Evolutionary conservation across 2,797 vertebrate species (phyloP), one percentile per base, ranked within the genome.

Genomic region (Spheniscus humboldti): DNA sequence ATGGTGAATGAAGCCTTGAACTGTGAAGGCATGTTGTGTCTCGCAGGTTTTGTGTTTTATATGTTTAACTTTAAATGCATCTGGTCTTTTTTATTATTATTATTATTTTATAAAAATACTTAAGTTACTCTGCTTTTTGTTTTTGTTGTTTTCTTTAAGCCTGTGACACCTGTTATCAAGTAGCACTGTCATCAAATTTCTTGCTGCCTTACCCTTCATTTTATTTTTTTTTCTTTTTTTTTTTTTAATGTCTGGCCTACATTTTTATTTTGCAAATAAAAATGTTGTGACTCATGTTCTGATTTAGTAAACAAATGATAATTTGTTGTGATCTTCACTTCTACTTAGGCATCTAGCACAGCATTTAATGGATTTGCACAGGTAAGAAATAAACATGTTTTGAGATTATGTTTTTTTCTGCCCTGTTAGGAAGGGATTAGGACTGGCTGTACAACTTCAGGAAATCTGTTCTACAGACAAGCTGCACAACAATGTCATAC

Each of bases 291-390:
- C 13, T 91, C 63, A 12, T 73, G 47, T 89, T 80, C 3, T 18
- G 8, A 35, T 82, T 77, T 83, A 62, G 67, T 90, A 96, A 97
- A 97, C 97, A 95, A 80, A 98, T 57, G 11, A 47, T 90, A 87
- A 96, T 77, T 78, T 97, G 88, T 96, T 98, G 77, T 96, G 72
- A 97, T 98, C 96, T 98, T 95, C 84, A 85, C 97, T 98, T 98
- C 91, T 96, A 90, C 97, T 97, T 97, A 99, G 99, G 98, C 98
- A 84, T 96, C 98, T 90, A 98, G 97, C 95, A 97, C 97, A 95
- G 97, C 98, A 59, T 99, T 99, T 97, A 99, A 99, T 96, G 98
- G 98, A 98, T 98, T 99, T 92, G 97, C 98, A 53, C 98, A 99
- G 98, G 99, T 99, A 98, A 98, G 97, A 92, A 93, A 81, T 89